These are phyloP conservation scores for Nomada ruficornis DNA, from an alignment of 2,888 invertebrate species.

Conservation along the genomic window DNA sequence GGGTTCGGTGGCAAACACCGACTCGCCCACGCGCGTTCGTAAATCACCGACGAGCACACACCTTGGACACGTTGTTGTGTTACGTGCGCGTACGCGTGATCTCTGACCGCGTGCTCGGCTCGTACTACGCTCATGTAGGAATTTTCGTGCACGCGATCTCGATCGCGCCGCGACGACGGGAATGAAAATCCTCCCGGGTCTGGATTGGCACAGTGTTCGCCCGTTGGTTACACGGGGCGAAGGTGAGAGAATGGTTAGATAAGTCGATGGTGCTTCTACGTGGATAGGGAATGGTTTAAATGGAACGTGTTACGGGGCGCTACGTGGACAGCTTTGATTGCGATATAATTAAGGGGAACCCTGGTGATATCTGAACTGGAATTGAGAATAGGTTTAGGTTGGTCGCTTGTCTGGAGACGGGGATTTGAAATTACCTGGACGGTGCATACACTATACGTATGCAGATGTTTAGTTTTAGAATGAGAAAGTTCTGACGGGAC, in stretches of 20 bases:
- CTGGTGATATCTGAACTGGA: conserved; percentile 12
- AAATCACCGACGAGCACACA: conserved; percentile 76
- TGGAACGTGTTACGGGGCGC: neutral
- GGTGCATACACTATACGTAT: neutral
- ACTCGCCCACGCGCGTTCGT: conserved; percentile 80
- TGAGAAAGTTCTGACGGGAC: neutral
- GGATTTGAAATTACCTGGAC: neutral
- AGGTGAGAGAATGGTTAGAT: neutral
- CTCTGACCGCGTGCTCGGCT: conserved; percentile 23
- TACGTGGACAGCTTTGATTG: conserved; percentile 20
- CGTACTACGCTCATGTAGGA: conserved; percentile 19
- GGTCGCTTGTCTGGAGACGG: neutral
- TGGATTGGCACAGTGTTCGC: too few species aligned
- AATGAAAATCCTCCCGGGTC: conserved; percentile 14
- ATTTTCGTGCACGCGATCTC: conserved; percentile 48
- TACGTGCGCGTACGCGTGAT: conserved; percentile 32
- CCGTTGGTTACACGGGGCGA: neutral
- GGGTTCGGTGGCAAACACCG: conserved; percentile 83
- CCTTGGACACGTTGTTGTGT: conserved; percentile 7
- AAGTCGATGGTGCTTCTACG: neutral
- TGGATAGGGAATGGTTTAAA: neutral
- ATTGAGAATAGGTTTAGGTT: conserved; percentile 4
- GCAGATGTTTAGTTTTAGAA: neutral
- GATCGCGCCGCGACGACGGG: conserved; percentile 34
- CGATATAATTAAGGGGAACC: conserved; percentile 34